Percentiles rank a stretch among this genome's conserved stretches.
Conservation (phyloP, 2,888 invertebrate genomes). For the Pinctada fucata region DNA sequence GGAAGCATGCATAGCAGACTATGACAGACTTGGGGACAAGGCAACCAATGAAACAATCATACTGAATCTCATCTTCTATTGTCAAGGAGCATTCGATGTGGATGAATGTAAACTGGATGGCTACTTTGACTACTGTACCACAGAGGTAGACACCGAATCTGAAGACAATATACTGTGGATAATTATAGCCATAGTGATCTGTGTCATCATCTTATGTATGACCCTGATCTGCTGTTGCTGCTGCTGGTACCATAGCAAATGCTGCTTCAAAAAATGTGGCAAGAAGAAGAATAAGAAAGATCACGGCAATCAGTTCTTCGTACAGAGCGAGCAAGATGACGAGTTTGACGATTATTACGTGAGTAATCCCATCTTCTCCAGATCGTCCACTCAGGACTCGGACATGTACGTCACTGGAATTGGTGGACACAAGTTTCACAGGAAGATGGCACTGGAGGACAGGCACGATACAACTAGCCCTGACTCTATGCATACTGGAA, state of each 20-base stretch:
- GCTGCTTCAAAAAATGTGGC: slow-evolving; percentile 24
- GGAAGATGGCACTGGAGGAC: no score
- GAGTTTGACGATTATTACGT: slow-evolving; percentile 1
- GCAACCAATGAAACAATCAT: slow-evolving; percentile 40
- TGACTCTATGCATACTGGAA: not conserved
- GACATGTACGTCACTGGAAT: not conserved
- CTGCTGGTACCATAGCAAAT: slow-evolving; percentile 19
- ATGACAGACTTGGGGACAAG: slow-evolving; percentile 38
- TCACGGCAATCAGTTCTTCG: not conserved
- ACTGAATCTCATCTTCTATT: slow-evolving; percentile 52
- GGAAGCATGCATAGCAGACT: slow-evolving; percentile 58
- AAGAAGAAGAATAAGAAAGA: not conserved
- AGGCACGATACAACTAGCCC: slow-evolving; percentile 8
- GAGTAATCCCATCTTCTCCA: slow-evolving; percentile 9
- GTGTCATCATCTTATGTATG: slow-evolving; percentile 8
- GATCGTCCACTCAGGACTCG: not conserved
- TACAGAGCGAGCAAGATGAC: slow-evolving; percentile 7
- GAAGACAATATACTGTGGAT: not conserved
- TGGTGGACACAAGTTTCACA: not conserved
- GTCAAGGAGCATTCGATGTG: slow-evolving; percentile 51
- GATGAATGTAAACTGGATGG: slow-evolving; percentile 55
- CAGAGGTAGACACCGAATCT: slow-evolving; percentile 1
- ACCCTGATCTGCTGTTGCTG: slow-evolving; percentile 12
- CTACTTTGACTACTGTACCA: slow-evolving; percentile 57
- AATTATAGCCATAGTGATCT: slow-evolving; percentile 11